These are phyloP conservation scores for Drosophila atripex DNA, from an alignment of 2,888 invertebrate genomes.

Conservation along the genomic window DNA sequence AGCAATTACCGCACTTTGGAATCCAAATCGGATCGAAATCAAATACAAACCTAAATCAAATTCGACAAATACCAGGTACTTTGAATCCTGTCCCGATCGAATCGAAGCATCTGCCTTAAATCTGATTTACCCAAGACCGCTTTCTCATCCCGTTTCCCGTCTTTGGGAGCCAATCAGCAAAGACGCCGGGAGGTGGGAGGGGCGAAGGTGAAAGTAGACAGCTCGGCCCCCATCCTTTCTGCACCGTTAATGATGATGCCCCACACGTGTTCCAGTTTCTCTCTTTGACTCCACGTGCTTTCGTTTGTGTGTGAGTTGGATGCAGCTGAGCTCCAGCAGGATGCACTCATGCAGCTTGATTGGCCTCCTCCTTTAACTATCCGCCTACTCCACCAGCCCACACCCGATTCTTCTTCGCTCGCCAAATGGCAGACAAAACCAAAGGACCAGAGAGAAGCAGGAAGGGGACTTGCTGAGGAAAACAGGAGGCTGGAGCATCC, in stretches of 20 bases:
- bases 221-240: constrained; percentile 25
- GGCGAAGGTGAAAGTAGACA: constrained; percentile 19
- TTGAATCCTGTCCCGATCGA: constrained; percentile 2
- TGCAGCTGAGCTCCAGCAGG: constrained; percentile 42
- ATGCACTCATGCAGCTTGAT: constrained; percentile 79
- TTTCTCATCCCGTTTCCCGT: not conserved
- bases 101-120: constrained; percentile 29
- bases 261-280: constrained; percentile 37
- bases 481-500: constrained; percentile 9
- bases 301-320: constrained; percentile 14
- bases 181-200: constrained; percentile 40
- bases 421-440: constrained; percentile 11
- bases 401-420: not conserved
- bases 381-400: constrained; percentile 1
- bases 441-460: constrained; percentile 6
- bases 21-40: constrained; percentile 17
- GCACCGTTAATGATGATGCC: constrained; percentile 71
- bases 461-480: not conserved
- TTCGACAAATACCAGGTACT: constrained; percentile 13
- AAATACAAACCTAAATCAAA: constrained; percentile 3
- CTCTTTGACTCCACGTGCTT: not conserved
- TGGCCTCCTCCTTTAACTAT: constrained; percentile 58
- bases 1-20: constrained; percentile 31
- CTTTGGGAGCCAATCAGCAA: constrained; percentile 57
- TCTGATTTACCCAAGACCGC: constrained; percentile 2